Conservation (phyloP, 2,888 invertebrate genomes). For the Crepidodera aurea region DNA sequence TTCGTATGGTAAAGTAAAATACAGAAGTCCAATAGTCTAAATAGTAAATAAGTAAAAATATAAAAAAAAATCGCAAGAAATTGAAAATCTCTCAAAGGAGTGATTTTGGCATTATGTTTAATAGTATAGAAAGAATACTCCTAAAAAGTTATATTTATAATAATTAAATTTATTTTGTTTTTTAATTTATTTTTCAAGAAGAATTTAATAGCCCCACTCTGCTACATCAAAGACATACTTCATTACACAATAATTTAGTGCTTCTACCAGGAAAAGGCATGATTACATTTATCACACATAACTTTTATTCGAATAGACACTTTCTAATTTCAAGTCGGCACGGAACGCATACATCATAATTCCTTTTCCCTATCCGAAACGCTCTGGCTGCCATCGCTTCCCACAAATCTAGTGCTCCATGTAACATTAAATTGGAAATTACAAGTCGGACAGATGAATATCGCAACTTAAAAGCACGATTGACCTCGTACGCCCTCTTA, state of each 20-base stretch:
- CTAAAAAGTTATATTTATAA: no score
- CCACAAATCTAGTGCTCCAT: slow-evolving; percentile 23
- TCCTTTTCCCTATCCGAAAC: slow-evolving; percentile 25
- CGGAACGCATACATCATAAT: slow-evolving; percentile 28
- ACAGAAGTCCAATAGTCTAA: no score
- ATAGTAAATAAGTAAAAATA: no score
- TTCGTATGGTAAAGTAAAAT: no score
- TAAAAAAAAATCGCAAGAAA: no score
- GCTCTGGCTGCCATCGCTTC: slow-evolving; percentile 12
- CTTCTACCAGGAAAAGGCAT: slow-evolving; percentile 1
- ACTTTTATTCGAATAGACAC: slow-evolving; percentile 24
- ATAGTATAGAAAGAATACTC: no score
- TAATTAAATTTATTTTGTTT: no score
- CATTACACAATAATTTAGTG: background rate
- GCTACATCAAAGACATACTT: background rate
- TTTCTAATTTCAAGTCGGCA: slow-evolving; percentile 25
- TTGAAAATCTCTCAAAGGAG: no score
- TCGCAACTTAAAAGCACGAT: slow-evolving; percentile 38
- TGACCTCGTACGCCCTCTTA: slow-evolving; percentile 42
- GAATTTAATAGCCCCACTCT: no score
- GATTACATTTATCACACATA: slow-evolving; percentile 19
- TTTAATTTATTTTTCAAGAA: no score
- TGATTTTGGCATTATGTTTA: no score
- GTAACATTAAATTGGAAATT: slow-evolving; percentile 36
- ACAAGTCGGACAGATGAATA: slow-evolving; percentile 39